phyloP scores from a whole-genome alignment of 2,888 invertebrate species.

The Lycaena phlaeas region DNA sequence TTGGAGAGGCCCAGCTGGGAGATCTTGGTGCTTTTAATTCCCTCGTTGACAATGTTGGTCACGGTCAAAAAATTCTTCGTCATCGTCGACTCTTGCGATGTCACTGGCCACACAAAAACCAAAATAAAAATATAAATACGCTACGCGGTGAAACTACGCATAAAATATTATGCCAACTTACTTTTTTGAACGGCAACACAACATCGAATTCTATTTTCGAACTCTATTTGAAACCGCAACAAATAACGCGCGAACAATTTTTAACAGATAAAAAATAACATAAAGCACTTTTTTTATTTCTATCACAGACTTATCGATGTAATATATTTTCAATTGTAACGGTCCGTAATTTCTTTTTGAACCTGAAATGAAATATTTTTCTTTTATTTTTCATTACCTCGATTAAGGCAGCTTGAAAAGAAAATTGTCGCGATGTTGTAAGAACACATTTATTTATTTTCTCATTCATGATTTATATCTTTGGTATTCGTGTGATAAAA shows the following conservation, averaged over 20 bases:
- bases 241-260: constrained; percentile 49
- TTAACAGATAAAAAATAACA: constrained; percentile 18
- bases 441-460: too few species aligned
- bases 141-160: constrained; percentile 8
- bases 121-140: constrained; percentile 23
- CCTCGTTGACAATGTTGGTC: constrained; percentile 78
- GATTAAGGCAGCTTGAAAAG: constrained; percentile 1
- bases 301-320: constrained; percentile 23
- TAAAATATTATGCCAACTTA: constrained; percentile 34
- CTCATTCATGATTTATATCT: too few species aligned
- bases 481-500: too few species aligned
- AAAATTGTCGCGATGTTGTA: neutral
- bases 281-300: constrained; percentile 18
- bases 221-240: constrained; percentile 36
- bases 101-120: constrained; percentile 42
- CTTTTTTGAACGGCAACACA: constrained; percentile 54
- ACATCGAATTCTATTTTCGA: constrained; percentile 50
- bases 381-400: neutral
- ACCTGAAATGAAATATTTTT: constrained; percentile 9
- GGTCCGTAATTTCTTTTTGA: constrained; percentile 4
- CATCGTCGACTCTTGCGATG: constrained; percentile 63
- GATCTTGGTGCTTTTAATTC: constrained; percentile 82
- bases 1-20: constrained; percentile 81
- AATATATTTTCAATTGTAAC: constrained; percentile 6
- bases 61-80: constrained; percentile 75